Base-by-base conservation (phyloP, 2,113 vertebrate genomes). In the Anarhynchus alexandrinus region DNA sequence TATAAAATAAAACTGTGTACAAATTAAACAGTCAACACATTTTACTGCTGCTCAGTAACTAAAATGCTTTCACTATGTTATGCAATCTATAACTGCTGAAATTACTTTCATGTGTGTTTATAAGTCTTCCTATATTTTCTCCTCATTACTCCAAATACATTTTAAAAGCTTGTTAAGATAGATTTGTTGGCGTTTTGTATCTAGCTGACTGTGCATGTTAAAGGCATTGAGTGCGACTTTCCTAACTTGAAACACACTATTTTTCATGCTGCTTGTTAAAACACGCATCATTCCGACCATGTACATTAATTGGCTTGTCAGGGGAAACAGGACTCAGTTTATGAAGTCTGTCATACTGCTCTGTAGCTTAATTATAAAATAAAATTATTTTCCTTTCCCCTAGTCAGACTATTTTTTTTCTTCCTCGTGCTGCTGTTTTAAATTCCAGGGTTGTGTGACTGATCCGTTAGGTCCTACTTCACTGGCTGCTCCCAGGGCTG, bases 291-390 rank as follows among this genome's bases (percentile, higher is more conserved):
- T 96, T 95, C 86, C 81, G 74, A 80, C 81, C 91, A 36, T 64
- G 92, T 86, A 90, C 92, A 93, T 97, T 97, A 95, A 97, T 93
- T 97, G 94, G 66, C 86, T 88, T 88, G 96, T 97, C 96, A 91
- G 52, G 78, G 93, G 84, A 96, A 94, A 90, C 84, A 90, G 59
- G 64, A 52, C 71, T 79, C 79, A 22, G 43, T 93, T 91, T 94
- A 95, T 90, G 79, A 88, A 95, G 80, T 86, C 74, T 96, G 90
- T 72, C 90, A 97, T 86, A 86, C 62, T 92, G 74, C 78, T 86
- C 74, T 87, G 90, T 83, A 89, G 84, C 76, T 95, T 95, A 93
- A 96, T 97, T 96, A 90, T 94, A 94, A 91, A 95, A 93, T 84
- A 90, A 85, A 96, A 90, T 88, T 90, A 72, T 91, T 93, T 77